Evolutionary conservation across 30 jellyfish, hydroid and myxozoan genomes (phyloP), one percentile per base, ranked within the genome.

Genomic region (Aurelia coerulea): DNA sequence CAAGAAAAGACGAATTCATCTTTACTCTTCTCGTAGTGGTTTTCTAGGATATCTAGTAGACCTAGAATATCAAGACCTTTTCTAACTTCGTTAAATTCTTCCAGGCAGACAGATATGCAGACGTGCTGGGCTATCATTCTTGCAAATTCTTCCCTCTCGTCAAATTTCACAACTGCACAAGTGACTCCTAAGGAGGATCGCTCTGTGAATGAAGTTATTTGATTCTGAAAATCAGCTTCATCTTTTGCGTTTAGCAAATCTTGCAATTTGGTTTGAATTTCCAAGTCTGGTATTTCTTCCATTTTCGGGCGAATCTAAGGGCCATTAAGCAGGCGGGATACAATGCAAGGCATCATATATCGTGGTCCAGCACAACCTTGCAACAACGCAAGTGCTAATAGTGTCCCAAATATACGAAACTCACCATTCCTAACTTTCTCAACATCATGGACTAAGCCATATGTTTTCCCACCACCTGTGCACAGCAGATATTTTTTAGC

Each of bases 301-400:
- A 68, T 31, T 32, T 23, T 69, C 32, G 76, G 41, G 41, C 37
- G 17, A 53, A 52, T 15, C 16, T 15, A 35, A 0, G 32, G 68
- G 11, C 60, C 91, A 81, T 81, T 77, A 10, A 81, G 51, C 68
- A 37, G 58, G 62, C 68, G 68, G 33, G 85, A 68, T 5, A 68
- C 91, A 42, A 81, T 85, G 50, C 64, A 67, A 4, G 85, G 84
- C 84, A 68, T 66, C 13, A 81, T 65, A 39, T 69, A 81, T 6
- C 91, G 76, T 35, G 91, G 91, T 10, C 91, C 91, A 66, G 74
- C 82, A 62, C 91, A 66, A 15, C 59, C 91, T 9, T 51, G 54
- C 16, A 80, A 18, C 2, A 80, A 68, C 15, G 90, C 83, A 15
- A 80, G 33, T 18, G 84, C 81, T 14, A 80, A 68, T 31, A 63